These are phyloP conservation scores for Andricus grossulariae DNA, from an alignment of 1,140 invertebrate genomes.

Conservation along the genomic window DNA sequence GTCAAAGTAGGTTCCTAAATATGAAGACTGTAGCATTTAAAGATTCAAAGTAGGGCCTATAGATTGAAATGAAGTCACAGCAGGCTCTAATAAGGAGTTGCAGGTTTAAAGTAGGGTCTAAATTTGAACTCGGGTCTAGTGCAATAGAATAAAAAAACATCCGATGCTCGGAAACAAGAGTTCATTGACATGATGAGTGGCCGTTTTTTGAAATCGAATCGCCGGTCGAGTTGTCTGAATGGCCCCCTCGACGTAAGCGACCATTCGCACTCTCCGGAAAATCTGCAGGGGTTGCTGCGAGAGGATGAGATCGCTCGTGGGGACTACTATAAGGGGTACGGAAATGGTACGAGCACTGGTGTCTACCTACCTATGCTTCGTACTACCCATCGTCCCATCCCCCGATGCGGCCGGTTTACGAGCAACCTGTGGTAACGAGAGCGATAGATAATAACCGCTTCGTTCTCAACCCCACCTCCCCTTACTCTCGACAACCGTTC, in stretches of 20 bases:
- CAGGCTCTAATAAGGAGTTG: too few relatives aligned
- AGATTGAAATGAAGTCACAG: too few relatives aligned
- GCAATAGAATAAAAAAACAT: neutral
- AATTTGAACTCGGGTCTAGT: too few relatives aligned
- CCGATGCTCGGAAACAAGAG: neutral
- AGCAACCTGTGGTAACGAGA: slow-evolving; percentile 77
- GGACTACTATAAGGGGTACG: slow-evolving; percentile 52
- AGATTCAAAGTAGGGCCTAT: too few relatives aligned
- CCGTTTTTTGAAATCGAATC: neutral
- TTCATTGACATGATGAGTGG: slow-evolving; percentile 5
- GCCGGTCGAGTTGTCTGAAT: slow-evolving; percentile 58
- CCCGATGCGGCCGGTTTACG: slow-evolving; percentile 74
- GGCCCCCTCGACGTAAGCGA: slow-evolving; percentile 65
- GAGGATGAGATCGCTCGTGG: slow-evolving; percentile 41
- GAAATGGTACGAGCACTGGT: slow-evolving; percentile 47
- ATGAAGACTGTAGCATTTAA: too few relatives aligned
- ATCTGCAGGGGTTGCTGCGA: slow-evolving; percentile 60
- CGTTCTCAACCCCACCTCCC: slow-evolving; percentile 64
- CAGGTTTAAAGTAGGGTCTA: too few relatives aligned
- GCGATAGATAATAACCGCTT: slow-evolving; percentile 77
- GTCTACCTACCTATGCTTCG: slow-evolving; percentile 66
- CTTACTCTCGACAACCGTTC: slow-evolving; percentile 51
- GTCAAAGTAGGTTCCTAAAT: too few relatives aligned
- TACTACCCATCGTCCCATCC: slow-evolving; percentile 51
- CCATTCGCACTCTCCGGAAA: slow-evolving; percentile 66